phyloP scores from a whole-genome alignment of 2,797 vertebrate genomes.

The Hyperoplus immaculatus region DNA sequence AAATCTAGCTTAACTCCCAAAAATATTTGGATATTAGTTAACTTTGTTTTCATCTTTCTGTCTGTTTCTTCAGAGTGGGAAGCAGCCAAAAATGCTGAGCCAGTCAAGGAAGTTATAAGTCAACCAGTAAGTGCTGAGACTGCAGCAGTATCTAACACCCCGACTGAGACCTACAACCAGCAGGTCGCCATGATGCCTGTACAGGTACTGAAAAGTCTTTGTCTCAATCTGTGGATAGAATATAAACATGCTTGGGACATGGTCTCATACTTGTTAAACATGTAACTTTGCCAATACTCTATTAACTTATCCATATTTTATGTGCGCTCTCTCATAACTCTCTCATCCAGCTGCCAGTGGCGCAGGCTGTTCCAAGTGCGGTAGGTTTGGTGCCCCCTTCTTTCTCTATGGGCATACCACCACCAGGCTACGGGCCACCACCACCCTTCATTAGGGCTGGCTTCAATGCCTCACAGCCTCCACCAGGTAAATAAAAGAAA shows the following conservation, averaged over 20 bases:
- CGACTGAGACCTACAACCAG: constrained; percentile 92
- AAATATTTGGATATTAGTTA: constrained; percentile 10
- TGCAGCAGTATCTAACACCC: constrained; percentile 85
- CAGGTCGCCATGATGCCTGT: constrained; percentile 94
- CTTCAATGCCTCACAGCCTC: constrained; percentile 96
- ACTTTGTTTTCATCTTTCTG: constrained; percentile 11
- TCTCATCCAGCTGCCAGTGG: constrained; percentile 91
- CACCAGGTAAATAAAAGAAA: constrained; percentile 88
- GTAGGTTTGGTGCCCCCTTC: constrained; percentile 96
- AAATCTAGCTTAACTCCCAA: constrained; percentile 13
- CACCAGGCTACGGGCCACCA: constrained; percentile 94
- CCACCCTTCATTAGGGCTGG: constrained; percentile 94
- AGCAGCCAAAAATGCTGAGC: constrained; percentile 90
- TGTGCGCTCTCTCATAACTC: background rate
- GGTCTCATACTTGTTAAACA: background rate
- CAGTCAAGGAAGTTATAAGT: constrained; percentile 88
- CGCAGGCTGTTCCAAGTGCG: constrained; percentile 91
- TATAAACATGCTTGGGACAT: background rate
- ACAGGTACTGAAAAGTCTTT: constrained; percentile 86
- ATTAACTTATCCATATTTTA: background rate
- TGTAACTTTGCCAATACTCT: background rate
- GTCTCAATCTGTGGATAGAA: background rate
- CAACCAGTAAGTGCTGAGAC: constrained; percentile 86
- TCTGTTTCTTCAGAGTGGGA: constrained; percentile 91
- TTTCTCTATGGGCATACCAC: constrained; percentile 95